Conservation (phyloP, 2,113 vertebrate genomes). For the Ciconia boyciana region DNA sequence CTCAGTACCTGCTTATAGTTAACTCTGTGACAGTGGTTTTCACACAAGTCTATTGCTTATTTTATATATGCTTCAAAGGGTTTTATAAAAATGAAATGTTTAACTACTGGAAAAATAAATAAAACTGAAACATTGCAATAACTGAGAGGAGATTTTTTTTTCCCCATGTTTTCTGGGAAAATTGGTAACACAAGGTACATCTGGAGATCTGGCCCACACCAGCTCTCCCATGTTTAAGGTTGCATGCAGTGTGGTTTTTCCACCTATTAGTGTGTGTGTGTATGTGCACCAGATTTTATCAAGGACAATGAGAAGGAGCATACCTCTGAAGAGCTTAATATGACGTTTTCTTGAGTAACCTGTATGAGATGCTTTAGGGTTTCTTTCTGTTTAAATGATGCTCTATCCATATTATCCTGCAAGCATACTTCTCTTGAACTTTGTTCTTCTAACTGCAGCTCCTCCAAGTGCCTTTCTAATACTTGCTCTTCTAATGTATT, state of each 20-base stretch:
- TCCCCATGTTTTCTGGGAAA: neutral
- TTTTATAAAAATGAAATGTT: neutral
- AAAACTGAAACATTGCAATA: neutral
- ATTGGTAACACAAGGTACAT: neutral
- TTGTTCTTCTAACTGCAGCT: neutral
- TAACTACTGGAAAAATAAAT: constrained; percentile 10
- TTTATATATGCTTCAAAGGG: neutral
- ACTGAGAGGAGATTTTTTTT: neutral
- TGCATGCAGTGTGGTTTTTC: neutral
- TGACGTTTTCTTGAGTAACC: neutral
- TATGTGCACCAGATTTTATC: neutral
- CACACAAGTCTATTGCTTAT: neutral
- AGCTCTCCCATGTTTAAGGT: neutral
- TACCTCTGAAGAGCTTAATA: neutral
- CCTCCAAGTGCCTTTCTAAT: neutral
- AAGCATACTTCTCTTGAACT: neutral
- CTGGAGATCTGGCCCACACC: neutral
- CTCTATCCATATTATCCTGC: neutral
- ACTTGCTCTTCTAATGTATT: neutral
- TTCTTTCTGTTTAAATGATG: neutral
- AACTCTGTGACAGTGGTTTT: neutral
- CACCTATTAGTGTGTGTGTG: neutral
- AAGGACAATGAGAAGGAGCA: neutral
- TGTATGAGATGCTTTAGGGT: neutral
- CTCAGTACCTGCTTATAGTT: neutral